Evolutionary conservation across 2,888 invertebrate genomes (phyloP), one percentile per base, ranked within the genome.

Genomic region (Plagodis dolabraria): DNA sequence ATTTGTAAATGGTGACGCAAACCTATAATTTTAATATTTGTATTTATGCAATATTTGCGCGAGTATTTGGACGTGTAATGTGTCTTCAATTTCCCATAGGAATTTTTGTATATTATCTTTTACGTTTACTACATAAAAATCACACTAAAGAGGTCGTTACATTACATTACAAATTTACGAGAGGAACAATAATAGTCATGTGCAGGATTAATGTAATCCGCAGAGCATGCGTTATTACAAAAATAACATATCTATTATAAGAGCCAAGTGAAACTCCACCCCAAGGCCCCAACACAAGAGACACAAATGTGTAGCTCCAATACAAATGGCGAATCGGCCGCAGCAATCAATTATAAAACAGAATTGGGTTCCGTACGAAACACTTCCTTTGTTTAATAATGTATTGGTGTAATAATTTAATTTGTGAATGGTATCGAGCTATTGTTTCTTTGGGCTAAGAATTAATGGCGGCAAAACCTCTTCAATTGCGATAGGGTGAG

Each of bases 321-420:
- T 89, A 92, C 89, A 91, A 91, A 92, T 90, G 88, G 89, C 77
- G 79, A 84, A 83, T 87, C 83, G 75, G 85, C 92, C 92, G 76
- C 89, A 78, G 71, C 83, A 76, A 91, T 89, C 88, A 90, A 89
- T 92, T 92, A 90, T 88, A 87, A 87, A 87, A 85, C 77, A 78
- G 80, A 87, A 87, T 85, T 82, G 86, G 40, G 80, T 79, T 69
- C 70, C 74, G 74, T 72, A 76, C 76, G 73, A 65, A 74, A 70
- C 70, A 65, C 63, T 68, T 69, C 76, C 75, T 77, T 79, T 79
- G 81, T 82, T 73, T 72, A 65, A 66, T 80, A 79, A 81, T 78
- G 75, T 82, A 84, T 80, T 75, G 72, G 72, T 61, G 73, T 72
- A 71, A 83, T 85, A 76, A 83, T 79, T 84, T 82, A 79, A 82